Evolutionary conservation across 2,113 vertebrate species (phyloP).

Genomic region (Etia nguti): DNA sequence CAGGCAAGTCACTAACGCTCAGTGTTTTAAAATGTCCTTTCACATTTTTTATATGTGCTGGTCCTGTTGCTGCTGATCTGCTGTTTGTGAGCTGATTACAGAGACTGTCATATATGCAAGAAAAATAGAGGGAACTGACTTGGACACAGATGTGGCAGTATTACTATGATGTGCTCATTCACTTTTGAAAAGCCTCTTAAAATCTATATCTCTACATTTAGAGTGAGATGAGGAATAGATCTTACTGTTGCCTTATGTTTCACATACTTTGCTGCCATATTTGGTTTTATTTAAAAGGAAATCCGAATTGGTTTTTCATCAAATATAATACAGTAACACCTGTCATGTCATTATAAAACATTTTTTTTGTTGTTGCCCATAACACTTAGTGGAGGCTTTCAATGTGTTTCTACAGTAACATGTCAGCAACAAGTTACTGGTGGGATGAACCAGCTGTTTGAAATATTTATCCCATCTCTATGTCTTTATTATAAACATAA

Average conservation of each 20-base stretch:
- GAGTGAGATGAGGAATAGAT: background rate
- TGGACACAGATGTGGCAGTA: background rate
- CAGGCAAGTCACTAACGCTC: background rate
- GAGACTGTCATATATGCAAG: background rate
- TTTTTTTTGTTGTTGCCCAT: background rate
- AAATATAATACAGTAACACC: background rate
- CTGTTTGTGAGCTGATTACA: background rate
- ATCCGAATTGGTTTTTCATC: background rate
- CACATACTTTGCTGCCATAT: background rate
- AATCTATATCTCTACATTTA: background rate
- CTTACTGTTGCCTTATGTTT: background rate
- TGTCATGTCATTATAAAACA: background rate
- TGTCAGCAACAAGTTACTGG: background rate
- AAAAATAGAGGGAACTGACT: background rate
- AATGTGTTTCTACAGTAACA: background rate
- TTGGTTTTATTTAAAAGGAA: background rate
- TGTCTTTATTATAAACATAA: background rate
- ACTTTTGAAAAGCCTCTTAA: background rate
- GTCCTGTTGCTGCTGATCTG: background rate
- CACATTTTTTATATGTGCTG: background rate
- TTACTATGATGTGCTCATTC: background rate
- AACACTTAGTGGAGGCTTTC: background rate
- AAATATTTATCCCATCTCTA: background rate
- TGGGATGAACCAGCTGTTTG: slow-evolving; percentile 2
- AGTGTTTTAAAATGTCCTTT: background rate